A percentile compares a stretch with the other conserved stretches of the same genome.
Conservation (phyloP, 2,113 vertebrate species). For the Heterotis niloticus region DNA sequence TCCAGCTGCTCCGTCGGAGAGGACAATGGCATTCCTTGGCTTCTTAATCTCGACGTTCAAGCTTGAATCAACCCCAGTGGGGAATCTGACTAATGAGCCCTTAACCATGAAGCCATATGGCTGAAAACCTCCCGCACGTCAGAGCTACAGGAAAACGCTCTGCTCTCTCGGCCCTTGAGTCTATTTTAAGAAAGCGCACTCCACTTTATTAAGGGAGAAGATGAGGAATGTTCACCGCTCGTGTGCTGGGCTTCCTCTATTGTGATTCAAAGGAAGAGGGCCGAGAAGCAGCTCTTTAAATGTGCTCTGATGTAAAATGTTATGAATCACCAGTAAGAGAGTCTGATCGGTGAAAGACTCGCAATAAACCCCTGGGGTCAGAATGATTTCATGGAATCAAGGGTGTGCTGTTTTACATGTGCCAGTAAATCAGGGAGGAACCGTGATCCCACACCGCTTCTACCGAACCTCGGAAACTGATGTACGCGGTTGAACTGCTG, state of each 20-base stretch:
- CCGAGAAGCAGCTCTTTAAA: conserved; percentile 14
- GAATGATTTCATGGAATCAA: conserved; percentile 31
- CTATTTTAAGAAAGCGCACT: conserved; percentile 21
- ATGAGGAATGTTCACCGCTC: neutral
- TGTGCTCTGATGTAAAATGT: conserved; percentile 5
- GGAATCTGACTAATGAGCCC: conserved; percentile 44
- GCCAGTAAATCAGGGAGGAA: conserved; percentile 26
- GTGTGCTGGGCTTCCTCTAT: neutral
- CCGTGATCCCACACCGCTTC: conserved; percentile 1
- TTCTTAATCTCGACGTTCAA: conserved; percentile 39
- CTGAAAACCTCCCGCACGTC: conserved; percentile 25
- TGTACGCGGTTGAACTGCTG: conserved; percentile 2
- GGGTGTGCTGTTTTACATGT: conserved; percentile 22
- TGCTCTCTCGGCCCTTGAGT: conserved; percentile 3
- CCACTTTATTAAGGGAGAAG: conserved; percentile 17
- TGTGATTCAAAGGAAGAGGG: neutral
- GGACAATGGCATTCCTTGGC: conserved; percentile 39
- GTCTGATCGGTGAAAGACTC: conserved; percentile 13
- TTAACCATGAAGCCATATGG: conserved; percentile 36
- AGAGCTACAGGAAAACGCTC: conserved; percentile 13
- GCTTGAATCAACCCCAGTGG: conserved; percentile 39
- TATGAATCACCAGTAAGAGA: conserved; percentile 9
- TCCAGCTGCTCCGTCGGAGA: conserved; percentile 15
- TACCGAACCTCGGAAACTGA: conserved; percentile 3
- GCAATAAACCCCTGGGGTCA: conserved; percentile 22